Base-by-base conservation (phyloP, 2,113 vertebrate species). In the Protobothrops mucrosquamatus region DNA sequence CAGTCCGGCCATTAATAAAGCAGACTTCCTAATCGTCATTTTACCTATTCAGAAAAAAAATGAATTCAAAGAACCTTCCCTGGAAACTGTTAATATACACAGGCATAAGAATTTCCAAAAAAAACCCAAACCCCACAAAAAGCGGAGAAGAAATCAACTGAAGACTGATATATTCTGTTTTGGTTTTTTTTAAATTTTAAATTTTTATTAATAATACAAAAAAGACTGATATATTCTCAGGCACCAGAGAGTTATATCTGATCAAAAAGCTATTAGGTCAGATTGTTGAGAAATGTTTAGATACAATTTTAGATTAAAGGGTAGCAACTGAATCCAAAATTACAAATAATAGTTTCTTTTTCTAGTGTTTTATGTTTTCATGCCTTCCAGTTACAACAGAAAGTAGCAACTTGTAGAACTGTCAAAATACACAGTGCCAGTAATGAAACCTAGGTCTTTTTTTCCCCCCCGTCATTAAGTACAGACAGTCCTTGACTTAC, bases 31-130 rank as follows among this genome's bases (percentile, higher is more conserved):
- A 46, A 93, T 92, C 87, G 51, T 93, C 39, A 26, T 56, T 88
- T 94, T 0, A 94, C 93, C 29, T 57, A 94, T 54, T 29, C 91
- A 94, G 34, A 90, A 43, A 91, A 91, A 51, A 46, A 64, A 56
- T 92, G 10, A 94, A 95, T 88, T 95, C 92, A 95, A 43, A 89
- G 87, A 94, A 26, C 48, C 59, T 94, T 96, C 81, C 91, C 93
- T 92, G 89, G 92, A 92, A 55, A 93, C 6, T 92, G 52, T 55
- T 92, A 34, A 56, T 59, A 24, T 55, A 12, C 81, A 85, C 88
- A 94, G 34, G 90, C 24, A 2, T 69, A 95, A 96, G 86, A 43
- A 94, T 51, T 94, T 95, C 85, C 96, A 94, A 94, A 0, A 51
- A 51, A 51, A 51, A 48, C n/a, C n/a, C n/a, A 6, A 46, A 48